Evolutionary conservation across 1,140 invertebrate genomes (phyloP), one percentile per base, ranked within the genome.

Genomic region (Pissodes strobi): DNA sequence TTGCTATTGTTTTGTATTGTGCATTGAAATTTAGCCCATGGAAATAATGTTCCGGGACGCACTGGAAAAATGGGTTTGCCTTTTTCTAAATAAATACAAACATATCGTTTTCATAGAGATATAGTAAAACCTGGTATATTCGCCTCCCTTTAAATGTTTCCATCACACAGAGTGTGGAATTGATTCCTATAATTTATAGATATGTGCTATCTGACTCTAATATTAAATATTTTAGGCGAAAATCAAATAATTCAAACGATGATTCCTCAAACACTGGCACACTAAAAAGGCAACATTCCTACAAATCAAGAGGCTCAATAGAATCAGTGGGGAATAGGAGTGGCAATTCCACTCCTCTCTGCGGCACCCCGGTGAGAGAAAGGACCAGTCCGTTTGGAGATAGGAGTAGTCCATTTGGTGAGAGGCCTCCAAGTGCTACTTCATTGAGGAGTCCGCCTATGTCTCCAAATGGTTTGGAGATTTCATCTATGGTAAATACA

Each of bases 251-350:
- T 63, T 72, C 72, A 0, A 66, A 59, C 1, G 76, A 77, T 53
- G 82, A 83, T 66, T 82, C 81, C 0, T 82, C 82, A n/a, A 82
- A 80, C 41, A 81, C 81, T 0, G 82, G 82, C 1, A 85, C 83
- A 0, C 59, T 85, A 12, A 84, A 84, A 55, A 74, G 83, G 69
- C 82, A 84, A 53, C 82, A 84, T 46, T 76, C 76, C 10, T 76
- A 74, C 59, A 71, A 73, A 55, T 21, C 66, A 1, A 62, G 74
- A 10, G 76, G 76, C 15, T 78, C 76, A 4, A 53, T 76, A n/a
- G 76, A 78, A 52, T 77, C 75, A 4, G 75, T 77, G 72, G 70
- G 73, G 17, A 67, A 64, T 12, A 53, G 75, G 45, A 76, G 74
- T n/a, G 81, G 79, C 2, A 82, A 80, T 49, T 79, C 76, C 0